Percentiles rank a stretch among this genome's conserved stretches.
Conservation (phyloP, 2,113 vertebrate genomes). For the Apus apus region DNA sequence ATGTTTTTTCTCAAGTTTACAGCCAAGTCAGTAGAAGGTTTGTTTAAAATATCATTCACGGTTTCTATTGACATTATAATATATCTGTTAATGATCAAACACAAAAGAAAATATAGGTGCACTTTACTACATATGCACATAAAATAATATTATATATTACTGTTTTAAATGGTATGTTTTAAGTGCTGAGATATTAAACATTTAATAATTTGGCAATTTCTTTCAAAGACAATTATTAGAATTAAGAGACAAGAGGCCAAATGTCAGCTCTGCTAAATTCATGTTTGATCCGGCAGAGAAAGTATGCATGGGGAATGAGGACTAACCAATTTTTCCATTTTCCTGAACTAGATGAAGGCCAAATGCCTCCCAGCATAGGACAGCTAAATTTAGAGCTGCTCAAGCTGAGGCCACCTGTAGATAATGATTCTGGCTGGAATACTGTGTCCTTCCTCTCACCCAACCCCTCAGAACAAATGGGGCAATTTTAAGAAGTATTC, state of each 20-base stretch:
- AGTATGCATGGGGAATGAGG: not conserved
- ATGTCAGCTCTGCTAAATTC: constrained; percentile 31
- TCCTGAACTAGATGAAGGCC: not conserved
- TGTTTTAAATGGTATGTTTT: constrained; percentile 51
- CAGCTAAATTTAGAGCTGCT: not conserved
- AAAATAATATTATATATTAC: constrained; percentile 52
- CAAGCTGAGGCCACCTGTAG: not conserved
- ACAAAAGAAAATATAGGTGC: constrained; percentile 55
- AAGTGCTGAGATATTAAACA: constrained; percentile 62
- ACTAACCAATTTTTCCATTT: not conserved
- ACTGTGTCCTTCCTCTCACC: not conserved
- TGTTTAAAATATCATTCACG: constrained; percentile 58
- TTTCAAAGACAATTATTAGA: constrained; percentile 63
- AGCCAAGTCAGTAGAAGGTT: constrained; percentile 44
- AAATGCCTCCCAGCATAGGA: not conserved
- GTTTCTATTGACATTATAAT: constrained; percentile 58
- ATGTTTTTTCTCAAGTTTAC: constrained; percentile 67
- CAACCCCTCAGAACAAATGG: not conserved
- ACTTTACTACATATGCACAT: constrained; percentile 37
- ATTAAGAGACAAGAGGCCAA: constrained; percentile 38
- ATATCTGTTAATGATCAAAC: constrained; percentile 51
- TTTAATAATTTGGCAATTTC: constrained; percentile 65
- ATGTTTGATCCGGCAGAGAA: not conserved
- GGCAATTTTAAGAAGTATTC: not conserved
- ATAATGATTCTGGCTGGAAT: not conserved